Evolutionary conservation across 2,113 vertebrate species (phyloP), one percentile per base, ranked within the genome.

Genomic region (Strigops habroptila): DNA sequence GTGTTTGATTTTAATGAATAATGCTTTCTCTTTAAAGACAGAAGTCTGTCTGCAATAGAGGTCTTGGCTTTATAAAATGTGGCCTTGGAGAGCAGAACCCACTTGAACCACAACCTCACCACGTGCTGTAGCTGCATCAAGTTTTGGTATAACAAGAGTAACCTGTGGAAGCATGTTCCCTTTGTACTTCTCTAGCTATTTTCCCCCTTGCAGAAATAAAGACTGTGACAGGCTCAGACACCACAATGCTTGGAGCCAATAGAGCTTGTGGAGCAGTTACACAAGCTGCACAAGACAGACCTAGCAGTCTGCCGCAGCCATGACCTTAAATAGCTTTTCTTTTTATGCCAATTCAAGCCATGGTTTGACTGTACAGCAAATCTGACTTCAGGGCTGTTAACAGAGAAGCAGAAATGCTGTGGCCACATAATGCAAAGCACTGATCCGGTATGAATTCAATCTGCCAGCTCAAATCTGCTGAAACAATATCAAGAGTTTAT

Each of bases 281-380:
- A 94, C 88, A 94, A 71, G 79, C 79, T 95, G 82, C 82, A 86
- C 55, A 10, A 88, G 86, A 53, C 82, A 84, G 83, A 71, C 48
- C 48, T 57, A 92, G 82, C 64, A 87, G 93, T 83, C 88, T 96
- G 82, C 80, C 88, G 95, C 88, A 91, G 21, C 48, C 86, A 52
- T 75, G 92, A 94, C 90, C 93, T 96, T 55, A 93, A 81, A 90
- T 51, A 73, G 51, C 82, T 91, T 93, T 83, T 60, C 82, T 70
- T 91, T 48, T 92, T 28, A 1, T 33, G 62, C 70, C 92, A 94
- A 8, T 75, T 82, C 78, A 80, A 93, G 78, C 82, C 84, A 57
- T 18, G n/a, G 21, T 70, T 59, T 77, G 74, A 53, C 71, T 84
- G 6, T 44, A 37, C 41, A 69, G 60, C 63, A 86, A 51, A 79